phyloP scores from a whole-genome alignment of 2,797 vertebrate species.

The Apogon talboti region DNA sequence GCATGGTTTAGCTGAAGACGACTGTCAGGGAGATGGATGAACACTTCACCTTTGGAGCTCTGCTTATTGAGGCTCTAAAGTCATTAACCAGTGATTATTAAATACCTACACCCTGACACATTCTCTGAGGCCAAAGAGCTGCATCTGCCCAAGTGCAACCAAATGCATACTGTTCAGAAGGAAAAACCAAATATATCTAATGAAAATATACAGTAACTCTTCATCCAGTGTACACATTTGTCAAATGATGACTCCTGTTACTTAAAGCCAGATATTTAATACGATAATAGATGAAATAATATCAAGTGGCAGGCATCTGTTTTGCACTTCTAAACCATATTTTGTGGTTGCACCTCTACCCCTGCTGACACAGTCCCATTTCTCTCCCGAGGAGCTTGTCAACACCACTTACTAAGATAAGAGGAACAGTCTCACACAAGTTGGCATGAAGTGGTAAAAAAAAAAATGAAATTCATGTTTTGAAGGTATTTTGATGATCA shows the following conservation, averaged over 20 bases:
- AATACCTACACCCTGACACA: constrained; percentile 49
- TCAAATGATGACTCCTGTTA: not conserved
- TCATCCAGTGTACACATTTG: not conserved
- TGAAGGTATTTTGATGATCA: constrained; percentile 10
- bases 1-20: constrained; percentile 62
- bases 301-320: constrained; percentile 11
- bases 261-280: constrained; percentile 7
- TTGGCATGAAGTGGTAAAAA: constrained; percentile 25
- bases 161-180: constrained; percentile 24
- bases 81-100: constrained; percentile 69
- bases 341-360: constrained; percentile 34
- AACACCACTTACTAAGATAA: constrained; percentile 46
- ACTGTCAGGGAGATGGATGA: constrained; percentile 72
- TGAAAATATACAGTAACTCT: not conserved
- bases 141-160: constrained; percentile 43
- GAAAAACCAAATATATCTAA: constrained; percentile 26
- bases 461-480: constrained; percentile 23
- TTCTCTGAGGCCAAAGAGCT: constrained; percentile 30
- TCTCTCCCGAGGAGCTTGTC: constrained; percentile 37
- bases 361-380: constrained; percentile 41
- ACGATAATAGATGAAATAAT: constrained; percentile 13
- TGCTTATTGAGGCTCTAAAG: constrained; percentile 58
- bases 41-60: constrained; percentile 62
- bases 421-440: constrained; percentile 24
- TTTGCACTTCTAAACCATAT: constrained; percentile 29